These are phyloP conservation scores for Papilio aristodemus DNA, from an alignment of 1,140 invertebrate species.

Conservation along the genomic window DNA sequence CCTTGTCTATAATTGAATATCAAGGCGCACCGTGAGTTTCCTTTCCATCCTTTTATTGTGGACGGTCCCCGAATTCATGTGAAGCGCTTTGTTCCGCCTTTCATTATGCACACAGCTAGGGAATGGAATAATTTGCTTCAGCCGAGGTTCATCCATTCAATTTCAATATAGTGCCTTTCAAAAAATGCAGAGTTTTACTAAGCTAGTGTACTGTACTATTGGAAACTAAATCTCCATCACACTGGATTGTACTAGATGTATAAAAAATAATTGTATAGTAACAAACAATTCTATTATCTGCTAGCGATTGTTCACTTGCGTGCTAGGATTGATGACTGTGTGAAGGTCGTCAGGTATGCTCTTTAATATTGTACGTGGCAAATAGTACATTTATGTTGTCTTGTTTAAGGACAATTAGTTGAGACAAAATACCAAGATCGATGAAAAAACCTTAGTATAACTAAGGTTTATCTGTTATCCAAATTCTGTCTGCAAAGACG, in stretches of 20 bases:
- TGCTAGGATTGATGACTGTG: too few relatives aligned
- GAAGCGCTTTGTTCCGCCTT: background rate
- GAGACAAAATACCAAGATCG: too few relatives aligned
- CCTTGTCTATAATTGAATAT: background rate
- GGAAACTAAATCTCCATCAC: background rate
- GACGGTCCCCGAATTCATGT: background rate
- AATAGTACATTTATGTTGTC: too few relatives aligned
- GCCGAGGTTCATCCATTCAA: background rate
- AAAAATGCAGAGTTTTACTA: background rate
- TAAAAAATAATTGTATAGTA: background rate
- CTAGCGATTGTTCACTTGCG: too few relatives aligned
- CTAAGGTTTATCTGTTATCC: too few relatives aligned
- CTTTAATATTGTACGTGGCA: too few relatives aligned
- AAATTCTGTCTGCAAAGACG: too few relatives aligned
- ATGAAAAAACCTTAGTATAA: too few relatives aligned
- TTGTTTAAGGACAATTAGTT: too few relatives aligned
- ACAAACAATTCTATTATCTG: background rate
- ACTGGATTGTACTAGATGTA: background rate
- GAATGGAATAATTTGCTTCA: constrained; percentile 12
- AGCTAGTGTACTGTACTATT: background rate
- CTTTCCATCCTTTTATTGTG: background rate
- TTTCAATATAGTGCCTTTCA: background rate
- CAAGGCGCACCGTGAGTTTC: background rate
- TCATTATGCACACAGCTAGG: constrained; percentile 1
- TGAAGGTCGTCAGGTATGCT: too few relatives aligned